Base-by-base conservation (phyloP, 2,797 vertebrate genomes). In the Sphaeramia orbicularis region DNA sequence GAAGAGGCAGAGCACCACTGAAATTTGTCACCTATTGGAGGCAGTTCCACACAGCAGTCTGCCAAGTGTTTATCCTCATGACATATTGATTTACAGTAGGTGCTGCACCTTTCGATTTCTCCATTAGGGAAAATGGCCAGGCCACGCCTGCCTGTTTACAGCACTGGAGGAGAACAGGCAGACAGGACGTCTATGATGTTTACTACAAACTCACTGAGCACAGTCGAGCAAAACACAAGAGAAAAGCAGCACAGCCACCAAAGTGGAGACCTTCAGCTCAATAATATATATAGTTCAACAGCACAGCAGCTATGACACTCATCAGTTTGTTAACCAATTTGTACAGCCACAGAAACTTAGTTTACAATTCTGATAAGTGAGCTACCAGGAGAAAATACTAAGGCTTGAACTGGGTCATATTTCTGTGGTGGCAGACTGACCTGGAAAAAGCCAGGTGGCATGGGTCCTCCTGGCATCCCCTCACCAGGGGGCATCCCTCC, bases 371-470 rank as follows among this genome's bases (percentile, higher is more conserved):
- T 13, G n/a, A 40, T 32, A 7, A 11, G 16, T 32, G 41, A 51
- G 21, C 49, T 36, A 19, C 48, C 30, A 50, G 18, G 12, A 2
- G 9, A 27, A 54, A 55, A 49, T 10, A 14, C 4, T 42, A n/a
- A 18, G 44, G 3, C 13, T 9, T 2, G 8, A 1, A 8, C 10
- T 27, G 7, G 42, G 40, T 19, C 12, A 0, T 4, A 14, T 44
- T 38, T 41, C n/a, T 7, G 18, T 30, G 51, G 38, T 7, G 11
- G 44, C 16, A 19, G 30, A 89, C 96, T 70, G 93, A 99, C 98
- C 97, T 98, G 98, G 91, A 99, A 99, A 94, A 99, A 98, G 54
- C 96, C 96, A 0, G 98, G 97, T 0, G 98, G 98, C 94, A 99
- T 98, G 50, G 97, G 97, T 87, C 97, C 97, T 85, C 97, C 97